Evolutionary conservation across 2,888 invertebrate genomes (phyloP).

Genomic region (Hirudinaria manillensis): DNA sequence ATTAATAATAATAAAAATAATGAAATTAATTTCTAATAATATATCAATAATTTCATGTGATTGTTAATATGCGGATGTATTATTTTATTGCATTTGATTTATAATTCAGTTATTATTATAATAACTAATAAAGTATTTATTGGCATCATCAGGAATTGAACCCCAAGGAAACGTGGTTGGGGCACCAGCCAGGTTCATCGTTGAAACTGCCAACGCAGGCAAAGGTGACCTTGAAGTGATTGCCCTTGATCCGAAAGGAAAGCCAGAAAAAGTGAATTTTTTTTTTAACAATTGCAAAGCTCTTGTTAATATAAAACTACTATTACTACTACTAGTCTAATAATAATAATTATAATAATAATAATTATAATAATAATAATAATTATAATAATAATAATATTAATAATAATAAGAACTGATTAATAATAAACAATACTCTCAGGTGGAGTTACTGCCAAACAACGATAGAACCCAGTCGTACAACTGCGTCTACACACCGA

Average conservation of each 20-base stretch:
- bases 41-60: too few relatives aligned
- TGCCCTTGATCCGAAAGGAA: conserved; percentile 63
- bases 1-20: too few relatives aligned
- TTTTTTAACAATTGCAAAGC: not conserved
- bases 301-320: not conserved
- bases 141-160: conserved; percentile 44
- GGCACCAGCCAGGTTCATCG: conserved; percentile 75
- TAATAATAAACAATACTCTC: not conserved
- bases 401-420: too few relatives aligned
- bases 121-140: too few relatives aligned
- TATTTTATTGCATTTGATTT: too few relatives aligned
- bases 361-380: not conserved
- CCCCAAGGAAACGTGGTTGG: conserved; percentile 65
- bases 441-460: conserved; percentile 65
- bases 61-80: too few relatives aligned
- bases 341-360: not conserved
- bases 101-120: too few relatives aligned
- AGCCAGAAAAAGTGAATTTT: conserved; percentile 45
- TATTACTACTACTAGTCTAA: not conserved
- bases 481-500: conserved; percentile 72
- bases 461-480: conserved; percentile 77
- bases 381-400: too few relatives aligned
- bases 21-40: too few relatives aligned
- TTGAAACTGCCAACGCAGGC: conserved; percentile 80
- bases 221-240: conserved; percentile 69